These are phyloP conservation scores for Ypsolopha scabrella DNA, from an alignment of 2,888 invertebrate genomes.

Conservation along the genomic window DNA sequence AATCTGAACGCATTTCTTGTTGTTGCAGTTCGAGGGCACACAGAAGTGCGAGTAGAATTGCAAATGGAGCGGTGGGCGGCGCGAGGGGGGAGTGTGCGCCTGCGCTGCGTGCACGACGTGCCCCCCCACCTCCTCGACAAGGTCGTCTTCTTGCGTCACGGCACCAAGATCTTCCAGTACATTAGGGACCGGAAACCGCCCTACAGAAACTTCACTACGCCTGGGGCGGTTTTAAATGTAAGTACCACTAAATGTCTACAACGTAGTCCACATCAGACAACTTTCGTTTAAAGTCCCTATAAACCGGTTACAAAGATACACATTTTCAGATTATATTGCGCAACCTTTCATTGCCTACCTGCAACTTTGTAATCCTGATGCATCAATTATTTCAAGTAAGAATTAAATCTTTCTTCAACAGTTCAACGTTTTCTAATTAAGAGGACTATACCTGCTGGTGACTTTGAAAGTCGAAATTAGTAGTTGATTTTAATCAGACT, in stretches of 20 bases:
- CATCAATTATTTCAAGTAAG: no score
- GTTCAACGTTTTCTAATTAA: no score
- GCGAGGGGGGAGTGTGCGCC: slow-evolving; percentile 76
- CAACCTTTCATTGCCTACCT: no score
- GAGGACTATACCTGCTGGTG: no score
- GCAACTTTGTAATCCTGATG: no score
- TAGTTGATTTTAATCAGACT: no score
- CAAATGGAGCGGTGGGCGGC: slow-evolving; percentile 80
- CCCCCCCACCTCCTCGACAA: slow-evolving; percentile 80
- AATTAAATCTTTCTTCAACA: no score
- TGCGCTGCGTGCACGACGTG: slow-evolving; percentile 83
- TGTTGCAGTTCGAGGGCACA: slow-evolving; percentile 52
- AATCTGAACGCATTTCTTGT: not conserved
- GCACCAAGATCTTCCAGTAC: slow-evolving; percentile 84
- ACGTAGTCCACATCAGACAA: not conserved
- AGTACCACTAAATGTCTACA: slow-evolving; percentile 40
- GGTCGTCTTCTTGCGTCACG: slow-evolving; percentile 79
- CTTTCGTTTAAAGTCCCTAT: no score
- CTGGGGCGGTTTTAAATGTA: slow-evolving; percentile 83
- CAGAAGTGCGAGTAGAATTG: slow-evolving; percentile 74
- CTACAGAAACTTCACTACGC: slow-evolving; percentile 74
- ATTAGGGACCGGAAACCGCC: slow-evolving; percentile 83
- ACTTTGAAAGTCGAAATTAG: no score
- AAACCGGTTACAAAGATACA: no score
- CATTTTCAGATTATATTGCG: no score